These are phyloP conservation scores for Tetrax tetrax DNA, from an alignment of 2,113 vertebrate genomes.

Conservation along the genomic window DNA sequence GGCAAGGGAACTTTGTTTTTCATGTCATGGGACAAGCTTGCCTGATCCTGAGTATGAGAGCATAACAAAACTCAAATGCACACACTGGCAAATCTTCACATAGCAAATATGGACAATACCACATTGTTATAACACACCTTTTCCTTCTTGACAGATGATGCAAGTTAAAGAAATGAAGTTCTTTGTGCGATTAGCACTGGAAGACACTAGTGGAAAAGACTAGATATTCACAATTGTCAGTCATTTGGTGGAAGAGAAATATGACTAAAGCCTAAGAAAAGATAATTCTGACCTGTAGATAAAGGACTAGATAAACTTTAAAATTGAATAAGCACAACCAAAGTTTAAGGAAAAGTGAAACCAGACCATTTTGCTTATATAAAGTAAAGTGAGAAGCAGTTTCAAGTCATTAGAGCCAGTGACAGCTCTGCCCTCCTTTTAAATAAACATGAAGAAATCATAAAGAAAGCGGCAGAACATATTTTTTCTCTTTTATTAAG, in stretches of 20 bases:
- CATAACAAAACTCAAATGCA: not conserved
- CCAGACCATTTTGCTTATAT: not conserved
- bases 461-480: not conserved
- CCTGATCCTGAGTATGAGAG: not conserved
- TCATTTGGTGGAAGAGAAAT: not conserved
- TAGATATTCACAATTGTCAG: not conserved
- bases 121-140: not conserved
- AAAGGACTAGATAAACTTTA: not conserved
- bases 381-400: not conserved
- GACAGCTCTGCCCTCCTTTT: not conserved
- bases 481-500: not conserved
- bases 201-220: not conserved
- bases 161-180: not conserved
- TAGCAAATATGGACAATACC: not conserved
- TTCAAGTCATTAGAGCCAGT: not conserved
- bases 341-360: not conserved
- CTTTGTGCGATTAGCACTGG: not conserved
- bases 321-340: not conserved
- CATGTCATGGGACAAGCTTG: not conserved
- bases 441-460: conserved; percentile 4
- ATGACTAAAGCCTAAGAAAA: not conserved
- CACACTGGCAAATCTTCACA: not conserved
- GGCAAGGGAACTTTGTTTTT: not conserved
- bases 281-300: not conserved
- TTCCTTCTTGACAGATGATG: not conserved